Evolutionary conservation across 1,140 invertebrate species (phyloP).

Genomic region (Pantala flavescens): DNA sequence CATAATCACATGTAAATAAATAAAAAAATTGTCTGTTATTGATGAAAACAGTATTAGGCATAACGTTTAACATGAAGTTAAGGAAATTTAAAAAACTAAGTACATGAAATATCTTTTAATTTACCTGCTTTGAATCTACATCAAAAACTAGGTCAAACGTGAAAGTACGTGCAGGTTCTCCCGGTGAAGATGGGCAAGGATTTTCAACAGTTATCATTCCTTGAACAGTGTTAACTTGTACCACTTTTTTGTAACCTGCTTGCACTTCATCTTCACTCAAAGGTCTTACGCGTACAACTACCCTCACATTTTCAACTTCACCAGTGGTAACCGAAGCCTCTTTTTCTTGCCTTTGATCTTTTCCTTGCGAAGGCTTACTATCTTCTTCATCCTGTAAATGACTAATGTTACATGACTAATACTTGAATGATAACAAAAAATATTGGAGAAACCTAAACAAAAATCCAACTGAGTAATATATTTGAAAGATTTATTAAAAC

Average conservation of each 20-base stretch:
- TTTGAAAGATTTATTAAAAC: too few relatives aligned
- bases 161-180: slow-evolving; percentile 64
- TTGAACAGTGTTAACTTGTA: slow-evolving; percentile 63
- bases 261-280: slow-evolving; percentile 68
- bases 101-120: too few relatives aligned
- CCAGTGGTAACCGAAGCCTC: neutral
- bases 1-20: too few relatives aligned
- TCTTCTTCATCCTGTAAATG: neutral
- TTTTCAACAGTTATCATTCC: slow-evolving; percentile 66
- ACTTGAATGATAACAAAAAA: too few relatives aligned
- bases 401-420: too few relatives aligned
- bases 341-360: slow-evolving; percentile 13
- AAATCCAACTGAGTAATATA: too few relatives aligned
- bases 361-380: neutral
- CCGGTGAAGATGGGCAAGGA: slow-evolving; percentile 46
- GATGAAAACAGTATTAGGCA: too few relatives aligned
- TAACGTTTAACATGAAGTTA: too few relatives aligned
- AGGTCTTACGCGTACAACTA: slow-evolving; percentile 79
- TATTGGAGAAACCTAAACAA: too few relatives aligned
- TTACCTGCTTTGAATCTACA: slow-evolving; percentile 37
- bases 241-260: slow-evolving; percentile 53
- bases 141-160: slow-evolving; percentile 52
- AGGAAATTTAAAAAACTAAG: too few relatives aligned
- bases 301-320: slow-evolving; percentile 48
- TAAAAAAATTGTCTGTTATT: too few relatives aligned